Conservation (phyloP, 2,888 invertebrate species). For the Tiliacea citrago region DNA sequence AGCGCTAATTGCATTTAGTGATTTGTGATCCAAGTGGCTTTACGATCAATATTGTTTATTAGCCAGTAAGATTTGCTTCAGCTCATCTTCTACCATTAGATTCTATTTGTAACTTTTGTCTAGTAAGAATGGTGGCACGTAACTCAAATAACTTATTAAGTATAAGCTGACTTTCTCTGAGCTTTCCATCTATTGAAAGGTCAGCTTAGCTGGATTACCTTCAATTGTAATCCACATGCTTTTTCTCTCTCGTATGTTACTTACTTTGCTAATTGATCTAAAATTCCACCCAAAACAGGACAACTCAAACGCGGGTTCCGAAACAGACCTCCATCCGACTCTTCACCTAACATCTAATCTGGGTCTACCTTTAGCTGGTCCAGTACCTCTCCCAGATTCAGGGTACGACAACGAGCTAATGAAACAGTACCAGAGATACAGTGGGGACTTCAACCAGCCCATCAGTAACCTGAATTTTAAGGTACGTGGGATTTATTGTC, state of each 20-base stretch:
- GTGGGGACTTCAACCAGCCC: constrained; percentile 94
- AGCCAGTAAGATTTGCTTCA: too few relatives aligned
- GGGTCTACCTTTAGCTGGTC: constrained; percentile 94
- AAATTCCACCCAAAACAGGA: constrained; percentile 75
- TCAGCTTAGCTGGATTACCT: too few relatives aligned
- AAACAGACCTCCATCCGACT: constrained; percentile 87
- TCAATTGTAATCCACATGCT: background rate
- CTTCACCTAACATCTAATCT: constrained; percentile 83
- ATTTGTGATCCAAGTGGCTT: too few relatives aligned
- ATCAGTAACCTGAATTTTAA: constrained; percentile 89
- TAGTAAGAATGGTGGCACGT: too few relatives aligned
- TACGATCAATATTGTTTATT: too few relatives aligned
- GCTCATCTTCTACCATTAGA: too few relatives aligned
- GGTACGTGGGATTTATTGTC: constrained; percentile 73
- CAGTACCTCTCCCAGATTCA: constrained; percentile 93
- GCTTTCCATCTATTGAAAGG: background rate
- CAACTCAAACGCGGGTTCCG: constrained; percentile 90
- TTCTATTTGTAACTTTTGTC: too few relatives aligned
- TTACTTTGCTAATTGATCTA: constrained; percentile 51
- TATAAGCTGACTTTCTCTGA: background rate
- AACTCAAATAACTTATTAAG: too few relatives aligned
- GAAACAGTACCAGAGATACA: constrained; percentile 90
- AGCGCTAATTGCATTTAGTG: too few relatives aligned
- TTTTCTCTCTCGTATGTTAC: background rate
- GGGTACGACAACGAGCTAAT: constrained; percentile 91